Evolutionary conservation across 2,113 vertebrate species (phyloP).

Genomic region (Pelmatolapia mariae): DNA sequence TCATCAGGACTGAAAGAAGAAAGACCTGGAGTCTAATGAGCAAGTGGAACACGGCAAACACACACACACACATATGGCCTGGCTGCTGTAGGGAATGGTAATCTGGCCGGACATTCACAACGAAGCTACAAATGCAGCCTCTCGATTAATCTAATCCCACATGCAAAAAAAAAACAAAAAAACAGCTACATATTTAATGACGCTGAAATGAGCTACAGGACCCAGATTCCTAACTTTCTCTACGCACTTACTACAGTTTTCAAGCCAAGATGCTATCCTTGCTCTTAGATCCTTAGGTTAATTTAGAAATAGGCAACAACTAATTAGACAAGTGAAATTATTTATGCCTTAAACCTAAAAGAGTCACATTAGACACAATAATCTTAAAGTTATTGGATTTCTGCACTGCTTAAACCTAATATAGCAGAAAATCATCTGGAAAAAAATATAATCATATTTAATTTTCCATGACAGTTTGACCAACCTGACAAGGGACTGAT

Average conservation of each 20-base stretch:
- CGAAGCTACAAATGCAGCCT: neutral
- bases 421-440: neutral
- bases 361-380: neutral
- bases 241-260: neutral
- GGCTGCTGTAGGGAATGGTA: neutral
- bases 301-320: neutral
- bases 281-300: neutral
- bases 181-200: neutral
- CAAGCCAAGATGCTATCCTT: neutral
- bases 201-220: neutral
- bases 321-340: neutral
- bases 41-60: neutral
- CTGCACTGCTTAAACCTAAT: neutral
- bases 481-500: neutral
- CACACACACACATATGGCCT: neutral
- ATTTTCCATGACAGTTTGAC: neutral
- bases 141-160: neutral
- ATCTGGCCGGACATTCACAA: neutral
- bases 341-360: neutral
- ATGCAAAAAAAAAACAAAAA: neutral
- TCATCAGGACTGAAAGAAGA: constrained; percentile 12
- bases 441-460: neutral
- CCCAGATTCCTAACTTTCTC: neutral
- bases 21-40: constrained; percentile 5
- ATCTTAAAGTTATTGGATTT: neutral